Base-by-base conservation (phyloP, 2,113 vertebrate genomes). In the Myiagra hebetior region DNA sequence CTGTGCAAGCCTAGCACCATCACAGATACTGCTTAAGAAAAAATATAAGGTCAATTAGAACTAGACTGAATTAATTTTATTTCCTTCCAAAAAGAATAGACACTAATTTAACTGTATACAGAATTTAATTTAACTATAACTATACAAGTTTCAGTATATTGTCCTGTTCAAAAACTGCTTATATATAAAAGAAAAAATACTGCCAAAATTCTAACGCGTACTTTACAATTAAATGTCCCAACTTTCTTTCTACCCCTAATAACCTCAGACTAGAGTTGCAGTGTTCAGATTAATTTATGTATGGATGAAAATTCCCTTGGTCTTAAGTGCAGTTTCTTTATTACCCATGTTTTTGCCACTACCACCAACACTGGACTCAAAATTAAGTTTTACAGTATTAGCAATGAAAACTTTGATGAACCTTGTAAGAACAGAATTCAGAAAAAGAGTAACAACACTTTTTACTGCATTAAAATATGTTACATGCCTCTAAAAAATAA, bases 51-150 rank as follows among this genome's bases (percentile, higher is more conserved):
- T 84, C 86, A 77, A 7, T 91, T 89, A 91, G 83, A 93, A 95
- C 96, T 95, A 95, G 91, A 94, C 95, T 94, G 88, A 96, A 96
- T 91, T 91, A 22, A 87, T 93, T 89, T 95, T 96, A 95, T 96
- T 96, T 96, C 88, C 88, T 96, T 96, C 75, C 87, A 91, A 94
- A 91, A 94, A 93, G 72, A 70, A 94, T 13, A 93, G 79, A 95
- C 93, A 93, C 93, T 95, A 96, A 90, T 92, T 93, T 83, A 97
- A 96, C 93, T 95, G 94, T 89, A 95, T 93, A 96, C 86, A 97
- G 95, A 94, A 95, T 93, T 96, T 96, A 96, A 96, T 89, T 94
- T 96, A 96, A 96, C 90, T 93, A 81, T 79, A 96, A 96, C 95
- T 96, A 94, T 95, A 95, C 95, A 97, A 95, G 87, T 89, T 94